Evolutionary conservation across 2,888 invertebrate species (phyloP), one percentile per base, ranked within the genome.

Genomic region (Pherbina coryleti): DNA sequence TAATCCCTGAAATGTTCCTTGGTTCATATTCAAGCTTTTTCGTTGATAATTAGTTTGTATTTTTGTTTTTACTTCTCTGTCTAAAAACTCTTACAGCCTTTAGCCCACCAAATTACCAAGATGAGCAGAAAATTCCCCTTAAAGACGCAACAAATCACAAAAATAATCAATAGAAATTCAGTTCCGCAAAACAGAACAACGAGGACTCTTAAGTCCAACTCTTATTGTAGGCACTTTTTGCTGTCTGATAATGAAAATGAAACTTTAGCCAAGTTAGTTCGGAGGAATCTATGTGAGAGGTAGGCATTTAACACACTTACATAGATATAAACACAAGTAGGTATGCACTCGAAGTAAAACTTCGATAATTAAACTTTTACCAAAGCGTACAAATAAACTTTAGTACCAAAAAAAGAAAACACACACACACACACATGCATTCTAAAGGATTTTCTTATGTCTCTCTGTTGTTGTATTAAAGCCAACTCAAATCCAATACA

Each of bases 361-460:
- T 66, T 66, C 66, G 34, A 66, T 66, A 66, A 66, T 66, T 66
- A 66, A 34, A 66, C 66, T 66, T 34, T 34, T 31, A 8, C 19
- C 25, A n/a, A 28, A 17, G 14, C 66, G n/a, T 14, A n/a, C 34
- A 66, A 66, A 66, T 66, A n/a, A 66, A 66, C 17, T 66, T 66
- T 66, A 14, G 19, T 11, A 49, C 14, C 28, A 25, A 69, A 19
- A 7, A 17, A 17, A 28, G 5, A 53, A 22, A 72, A 34, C 7
- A 34, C 51, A 51, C 28, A 70, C 55, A 51, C 3, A 51, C 25
- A 17, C 44, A 17, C 22, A 28, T 28, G 4, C 5, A 22, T 22
- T 9, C 14, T 5, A 44, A 44, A 44, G 44, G 11, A 44, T 44
- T 44, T 14, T 44, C 44, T 44, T 44, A 7, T 44, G 14, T 44